Evolutionary conservation across 2,113 vertebrate genomes (phyloP), one percentile per base, ranked within the genome.

Genomic region (Romanogobio albipinnatus): DNA sequence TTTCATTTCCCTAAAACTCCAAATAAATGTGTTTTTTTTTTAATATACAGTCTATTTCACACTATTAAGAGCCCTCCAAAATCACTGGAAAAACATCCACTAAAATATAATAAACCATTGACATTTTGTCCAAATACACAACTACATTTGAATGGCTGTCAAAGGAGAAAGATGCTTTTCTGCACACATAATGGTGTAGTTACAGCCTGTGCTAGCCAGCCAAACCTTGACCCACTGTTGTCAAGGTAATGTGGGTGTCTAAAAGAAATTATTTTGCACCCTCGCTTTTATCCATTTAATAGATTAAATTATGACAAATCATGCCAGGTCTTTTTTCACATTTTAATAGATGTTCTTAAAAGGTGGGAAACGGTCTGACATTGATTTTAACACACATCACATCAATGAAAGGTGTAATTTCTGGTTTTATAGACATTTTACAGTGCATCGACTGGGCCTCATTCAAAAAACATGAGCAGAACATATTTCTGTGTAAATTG

Each of bases 371-470:
- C 6, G 43, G n/a, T 49, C 43, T 74, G 71, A 74, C 71, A 74
- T 74, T 74, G 43, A 74, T 74, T 74, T 74, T 74, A 74, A 74
- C 71, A 74, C n/a, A 24, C 70, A 49, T 74, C 39, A 24, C n/a
- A 47, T 74, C 43, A 74, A 26, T 5, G 71, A 47, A 73, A 73
- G 43, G 22, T 73, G 70, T 73, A 47, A 73, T 73, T 73, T 45
- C 1, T n/a, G 22, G 22, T 73, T 74, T 3, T n/a, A 9, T 47
- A 47, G 71, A 49, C n/a, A 26, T 74, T 26, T 19, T 24, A 15
- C 22, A 74, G 43, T 49, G 39, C 70, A 74, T 74, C 43, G 11
- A 47, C n/a, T n/a, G 1, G 70, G 5, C 13, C 22, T 74, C 13
- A 74, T 74, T 74, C 43, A 74, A 49, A 47, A 74, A 74, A 26